Base-by-base conservation (phyloP, 2,797 vertebrate genomes). In the Pygocentrus nattereri region DNA sequence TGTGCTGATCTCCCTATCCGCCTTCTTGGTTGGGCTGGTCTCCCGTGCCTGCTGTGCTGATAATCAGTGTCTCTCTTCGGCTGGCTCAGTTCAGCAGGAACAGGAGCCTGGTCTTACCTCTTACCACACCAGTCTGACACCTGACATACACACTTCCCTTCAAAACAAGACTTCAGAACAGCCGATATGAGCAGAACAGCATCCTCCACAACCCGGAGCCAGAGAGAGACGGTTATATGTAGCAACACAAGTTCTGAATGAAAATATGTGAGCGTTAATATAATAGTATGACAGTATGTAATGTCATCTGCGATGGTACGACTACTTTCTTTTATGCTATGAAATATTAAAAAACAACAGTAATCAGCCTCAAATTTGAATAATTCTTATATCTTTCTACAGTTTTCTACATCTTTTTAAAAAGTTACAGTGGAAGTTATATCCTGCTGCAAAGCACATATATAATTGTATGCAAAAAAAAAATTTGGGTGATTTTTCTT, bases 1-100 rank as follows among this genome's bases (percentile, higher is more conserved):
- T n/a, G 19, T 6, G 27, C 19, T 70, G 52, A 50, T 71, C n/a
- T 77, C 64, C 54, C 56, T 52, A 13, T 73, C 27, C 16, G 21
- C 64, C 47, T 52, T 64, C 47, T 38, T 52, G 65, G 54, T 56
- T 93, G 95, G 94, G 93, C 92, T 90, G 13, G 96, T 94, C 96
- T 96, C 96, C 97, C 85, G 97, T 97, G 96, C 97, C 97, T 97
- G 96, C 97, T 98, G 97, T 96, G 94, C 97, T 98, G 97, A 98
- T 97, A 95, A 95, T 95, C 97, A 97, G 97, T 97, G 94, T 95
- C 89, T 96, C 89, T 91, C 79, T 90, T 93, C 83, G 92, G 95
- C 95, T 96, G 95, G 95, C 96, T 96, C 95, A 96, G 95, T 97
- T 96, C 96, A 96, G 95, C 96, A 96, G 96, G 95, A 96, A 97